Conservation (phyloP, 2,888 invertebrate species). For the Protula sp. region DNA sequence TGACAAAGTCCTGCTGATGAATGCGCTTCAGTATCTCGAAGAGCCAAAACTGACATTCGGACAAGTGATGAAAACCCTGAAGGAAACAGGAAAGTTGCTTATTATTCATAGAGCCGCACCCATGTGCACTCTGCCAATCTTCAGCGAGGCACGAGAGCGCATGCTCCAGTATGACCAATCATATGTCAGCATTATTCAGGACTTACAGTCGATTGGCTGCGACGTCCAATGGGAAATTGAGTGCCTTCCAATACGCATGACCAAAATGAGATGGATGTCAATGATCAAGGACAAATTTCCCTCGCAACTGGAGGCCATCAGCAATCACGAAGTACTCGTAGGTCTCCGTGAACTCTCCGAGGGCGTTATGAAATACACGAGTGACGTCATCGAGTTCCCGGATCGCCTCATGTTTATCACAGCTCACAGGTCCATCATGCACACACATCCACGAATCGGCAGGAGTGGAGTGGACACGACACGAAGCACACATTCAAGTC, state of each 20-base stretch:
- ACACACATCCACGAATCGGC: conserved; percentile 29
- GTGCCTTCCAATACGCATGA: conserved; percentile 38
- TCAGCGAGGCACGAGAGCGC: conserved; percentile 34
- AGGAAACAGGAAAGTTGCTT: conserved; percentile 34
- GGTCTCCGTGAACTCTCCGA: conserved; percentile 47
- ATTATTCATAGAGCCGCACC: conserved; percentile 41
- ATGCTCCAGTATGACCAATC: conserved; percentile 38
- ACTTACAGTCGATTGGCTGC: conserved; percentile 32
- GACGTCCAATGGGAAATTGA: conserved; percentile 50
- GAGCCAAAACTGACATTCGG: conserved; percentile 34
- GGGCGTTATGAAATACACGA: conserved; percentile 46
- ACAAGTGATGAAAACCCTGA: conserved; percentile 36
- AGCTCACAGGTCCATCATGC: conserved; percentile 27
- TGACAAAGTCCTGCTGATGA: conserved; percentile 43
- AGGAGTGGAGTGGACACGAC: conserved; percentile 26
- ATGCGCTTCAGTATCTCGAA: conserved; percentile 39
- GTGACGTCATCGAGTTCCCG: conserved; percentile 40
- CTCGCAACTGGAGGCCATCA: conserved; percentile 41
- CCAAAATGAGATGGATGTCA: conserved; percentile 43
- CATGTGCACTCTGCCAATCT: conserved; percentile 44
- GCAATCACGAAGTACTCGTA: conserved; percentile 35
- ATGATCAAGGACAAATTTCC: conserved; percentile 44
- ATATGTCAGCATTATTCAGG: conserved; percentile 41
- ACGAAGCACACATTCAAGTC: too few species aligned
- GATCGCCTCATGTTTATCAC: conserved; percentile 46